phyloP scores from a whole-genome alignment of 2,888 invertebrate species.

The Brenthis daphne region DNA sequence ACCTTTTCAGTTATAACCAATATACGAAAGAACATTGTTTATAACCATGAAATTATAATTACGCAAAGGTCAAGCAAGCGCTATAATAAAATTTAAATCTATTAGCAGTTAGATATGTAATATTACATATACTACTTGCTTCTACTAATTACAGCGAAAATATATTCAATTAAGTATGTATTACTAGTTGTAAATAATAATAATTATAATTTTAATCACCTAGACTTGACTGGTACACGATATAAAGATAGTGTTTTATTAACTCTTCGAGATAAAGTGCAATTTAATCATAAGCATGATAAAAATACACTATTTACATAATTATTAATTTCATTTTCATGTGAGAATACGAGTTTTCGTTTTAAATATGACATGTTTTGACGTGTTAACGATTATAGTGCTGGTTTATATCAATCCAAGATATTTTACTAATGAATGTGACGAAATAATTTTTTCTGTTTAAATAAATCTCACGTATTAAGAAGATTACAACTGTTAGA shows the following conservation, averaged over 20 bases:
- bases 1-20: neutral
- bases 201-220: constrained; percentile 41
- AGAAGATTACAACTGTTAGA: neutral
- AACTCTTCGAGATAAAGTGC: constrained; percentile 45
- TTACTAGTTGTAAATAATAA: constrained; percentile 36
- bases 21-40: neutral
- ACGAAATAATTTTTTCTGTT: constrained; percentile 38
- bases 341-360: constrained; percentile 53
- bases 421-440: constrained; percentile 47
- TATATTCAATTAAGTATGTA: constrained; percentile 31
- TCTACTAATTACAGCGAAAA: constrained; percentile 31
- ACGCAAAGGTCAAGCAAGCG: constrained; percentile 8
- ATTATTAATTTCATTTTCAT: constrained; percentile 52
- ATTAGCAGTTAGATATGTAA: constrained; percentile 23
- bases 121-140: constrained; percentile 10
- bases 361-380: constrained; percentile 57
- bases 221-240: constrained; percentile 48
- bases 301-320: constrained; percentile 55
- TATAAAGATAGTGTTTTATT: constrained; percentile 54
- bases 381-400: constrained; percentile 53
- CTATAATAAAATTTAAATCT: constrained; percentile 20
- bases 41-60: neutral
- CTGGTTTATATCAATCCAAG: constrained; percentile 40
- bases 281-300: constrained; percentile 47
- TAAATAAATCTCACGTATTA: constrained; percentile 13